Base-by-base conservation (phyloP, 2,113 vertebrate genomes). In the Gallinago media region DNA sequence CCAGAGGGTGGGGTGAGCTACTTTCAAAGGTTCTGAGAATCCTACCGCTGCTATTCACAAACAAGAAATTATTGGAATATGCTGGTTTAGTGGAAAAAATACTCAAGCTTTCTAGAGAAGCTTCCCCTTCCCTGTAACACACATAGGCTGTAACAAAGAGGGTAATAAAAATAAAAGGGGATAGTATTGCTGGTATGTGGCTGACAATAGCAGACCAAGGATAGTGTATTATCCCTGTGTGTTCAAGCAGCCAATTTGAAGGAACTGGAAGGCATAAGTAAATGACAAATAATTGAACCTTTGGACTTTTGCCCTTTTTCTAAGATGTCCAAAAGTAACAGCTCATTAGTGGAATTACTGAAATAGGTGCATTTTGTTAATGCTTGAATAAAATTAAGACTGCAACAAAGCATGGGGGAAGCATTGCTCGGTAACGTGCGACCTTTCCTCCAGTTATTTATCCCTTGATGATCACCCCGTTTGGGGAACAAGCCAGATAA, bases 221-320 rank as follows among this genome's bases (percentile, higher is more conserved):
- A 15, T 26, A 44, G 22, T 62, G 20, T 13, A 12, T 65, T 86
- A 52, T 80, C 55, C 85, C 36, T 83, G 32, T 95, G 84, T 92
- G 94, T 83, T 92, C 93, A 96, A 96, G 98, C 98, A 97, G 97
- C 96, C 97, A 97, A 87, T 84, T 94, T 90, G 91, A 93, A 94
- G 97, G 96, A 97, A 97, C 97, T 81, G 88, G 94, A 96, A 97
- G 95, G 91, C 73, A 86, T 94, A 97, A 97, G 46, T 89, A 96
- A 97, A 97, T 97, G 89, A 94, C 97, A 97, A 96, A 96, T 98
- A 96, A 97, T 90, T 92, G 97, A 96, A 98, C 98, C 98, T 98
- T 98, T 98, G 98, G 98, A 98, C 98, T 98, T 98, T 98, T 98
- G 97, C 97, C 89, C 94, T 96, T 85, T 85, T 96, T 93, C 94